Conservation (phyloP, 2,113 vertebrate genomes). For the Colistium nudipinnis region DNA sequence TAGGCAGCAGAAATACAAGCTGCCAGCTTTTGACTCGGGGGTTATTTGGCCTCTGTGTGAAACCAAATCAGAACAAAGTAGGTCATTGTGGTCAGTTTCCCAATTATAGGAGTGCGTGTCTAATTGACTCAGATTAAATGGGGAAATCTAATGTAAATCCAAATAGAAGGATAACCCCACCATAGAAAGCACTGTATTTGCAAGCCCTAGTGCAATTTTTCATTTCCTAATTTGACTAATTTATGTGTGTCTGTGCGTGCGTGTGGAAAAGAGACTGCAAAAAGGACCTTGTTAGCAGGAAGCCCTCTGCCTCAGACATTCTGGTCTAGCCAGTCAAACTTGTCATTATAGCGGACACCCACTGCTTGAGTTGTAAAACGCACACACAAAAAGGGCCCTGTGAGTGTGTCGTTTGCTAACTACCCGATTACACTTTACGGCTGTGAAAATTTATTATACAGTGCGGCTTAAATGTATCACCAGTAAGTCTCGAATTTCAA, state of each 20-base stretch:
- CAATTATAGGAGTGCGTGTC: background rate
- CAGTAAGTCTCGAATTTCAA: background rate
- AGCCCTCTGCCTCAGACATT: background rate
- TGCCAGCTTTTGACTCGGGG: background rate
- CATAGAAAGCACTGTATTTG: background rate
- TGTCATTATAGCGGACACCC: background rate
- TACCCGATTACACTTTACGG: background rate
- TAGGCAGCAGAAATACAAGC: background rate
- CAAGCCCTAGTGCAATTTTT: background rate
- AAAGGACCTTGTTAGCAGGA: background rate
- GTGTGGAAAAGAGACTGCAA: background rate
- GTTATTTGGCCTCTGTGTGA: slow-evolving; percentile 11
- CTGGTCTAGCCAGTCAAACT: slow-evolving; percentile 16
- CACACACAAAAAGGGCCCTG: background rate
- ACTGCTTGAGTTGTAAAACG: slow-evolving; percentile 7
- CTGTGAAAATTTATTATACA: background rate
- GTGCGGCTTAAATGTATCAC: background rate
- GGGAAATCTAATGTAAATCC: background rate
- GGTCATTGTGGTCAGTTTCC: slow-evolving; percentile 33
- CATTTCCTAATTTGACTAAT: background rate
- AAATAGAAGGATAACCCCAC: background rate
- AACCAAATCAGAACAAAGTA: slow-evolving; percentile 12
- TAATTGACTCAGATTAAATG: slow-evolving; percentile 16
- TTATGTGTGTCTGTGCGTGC: background rate
- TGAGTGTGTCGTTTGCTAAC: background rate